Evolutionary conservation across 2,797 vertebrate species (phyloP).

Genomic region (Melanotaenia boesemani): DNA sequence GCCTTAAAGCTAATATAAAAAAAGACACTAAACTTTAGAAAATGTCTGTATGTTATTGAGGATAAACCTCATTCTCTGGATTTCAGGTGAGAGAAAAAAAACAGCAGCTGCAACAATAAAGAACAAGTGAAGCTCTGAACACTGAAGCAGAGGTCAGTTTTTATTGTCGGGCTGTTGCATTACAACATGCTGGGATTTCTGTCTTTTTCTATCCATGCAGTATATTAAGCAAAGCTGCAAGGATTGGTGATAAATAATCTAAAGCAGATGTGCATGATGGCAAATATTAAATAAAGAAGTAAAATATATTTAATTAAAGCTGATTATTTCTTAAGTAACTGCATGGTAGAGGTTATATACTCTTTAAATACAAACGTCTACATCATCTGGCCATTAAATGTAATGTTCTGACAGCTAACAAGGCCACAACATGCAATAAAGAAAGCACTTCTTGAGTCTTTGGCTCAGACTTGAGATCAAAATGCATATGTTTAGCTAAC

Average conservation of each 20-base stretch:
- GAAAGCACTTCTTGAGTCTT: conserved; percentile 40
- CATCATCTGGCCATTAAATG: conserved; percentile 40
- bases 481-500: conserved; percentile 33
- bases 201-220: neutral
- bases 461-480: conserved; percentile 22
- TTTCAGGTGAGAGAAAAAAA: too few species aligned
- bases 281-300: neutral
- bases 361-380: conserved; percentile 29
- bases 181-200: neutral
- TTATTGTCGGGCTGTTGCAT: conserved; percentile 11
- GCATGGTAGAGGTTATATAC: neutral
- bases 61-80: too few species aligned
- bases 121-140: too few species aligned
- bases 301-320: too few species aligned
- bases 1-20: too few species aligned
- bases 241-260: too few species aligned
- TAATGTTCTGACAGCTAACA: conserved; percentile 44
- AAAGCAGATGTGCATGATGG: conserved; percentile 29
- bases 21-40: too few species aligned
- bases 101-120: too few species aligned
- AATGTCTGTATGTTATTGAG: too few species aligned
- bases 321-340: too few species aligned
- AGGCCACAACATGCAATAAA: conserved; percentile 56
- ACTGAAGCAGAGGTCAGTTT: neutral
- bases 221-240: too few species aligned